Evolutionary conservation across 2,797 vertebrate genomes (phyloP), one percentile per base, ranked within the genome.

Genomic region (Syngnathus acus): DNA sequence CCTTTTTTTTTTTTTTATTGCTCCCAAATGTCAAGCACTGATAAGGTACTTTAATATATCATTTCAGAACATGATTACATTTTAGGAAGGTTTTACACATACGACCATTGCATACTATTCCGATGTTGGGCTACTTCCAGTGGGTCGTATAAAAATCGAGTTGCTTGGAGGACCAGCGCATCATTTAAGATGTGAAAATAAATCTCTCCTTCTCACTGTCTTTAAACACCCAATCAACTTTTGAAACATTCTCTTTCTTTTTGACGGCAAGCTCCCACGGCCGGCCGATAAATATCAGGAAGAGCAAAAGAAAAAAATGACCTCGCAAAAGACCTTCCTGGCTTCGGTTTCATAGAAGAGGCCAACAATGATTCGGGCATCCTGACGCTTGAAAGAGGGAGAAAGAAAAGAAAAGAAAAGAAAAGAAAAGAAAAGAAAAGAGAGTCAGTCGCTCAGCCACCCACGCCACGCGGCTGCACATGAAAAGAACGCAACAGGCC

Each of bases 291-390:
- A 8, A 32, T 26, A 16, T 9, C 26, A 64, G 7, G 17, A n/a
- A 45, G 61, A 26, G 17, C 6, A 16, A 14, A 72, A 42, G 6
- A 59, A 65, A 65, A 21, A 48, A 42, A 14, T 66, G 78, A 96
- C 94, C 94, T 96, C 94, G 55, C 94, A 96, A 85, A 96, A 96
- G 62, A 96, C 94, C 73, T 95, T 96, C 45, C 94, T 89, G n/a
- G 94, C 94, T 84, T 96, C 94, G 0, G 94, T 96, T 84, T 96
- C 94, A 6, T 96, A 96, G 88, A 96, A 95, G 65, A 96, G 91
- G 53, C 94, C 94, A 66, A 96, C 94, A 4, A 96, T 96, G 79
- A 96, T 95, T 9, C 94, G 87, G 61, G 94, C 94, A 0, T 96
- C 94, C 73, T 95, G 94, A 21, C 94, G 91, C 94, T 95, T 68